Evolutionary conservation across 2,797 vertebrate genomes (phyloP).

Genomic region (Calcarius lapponicus): DNA sequence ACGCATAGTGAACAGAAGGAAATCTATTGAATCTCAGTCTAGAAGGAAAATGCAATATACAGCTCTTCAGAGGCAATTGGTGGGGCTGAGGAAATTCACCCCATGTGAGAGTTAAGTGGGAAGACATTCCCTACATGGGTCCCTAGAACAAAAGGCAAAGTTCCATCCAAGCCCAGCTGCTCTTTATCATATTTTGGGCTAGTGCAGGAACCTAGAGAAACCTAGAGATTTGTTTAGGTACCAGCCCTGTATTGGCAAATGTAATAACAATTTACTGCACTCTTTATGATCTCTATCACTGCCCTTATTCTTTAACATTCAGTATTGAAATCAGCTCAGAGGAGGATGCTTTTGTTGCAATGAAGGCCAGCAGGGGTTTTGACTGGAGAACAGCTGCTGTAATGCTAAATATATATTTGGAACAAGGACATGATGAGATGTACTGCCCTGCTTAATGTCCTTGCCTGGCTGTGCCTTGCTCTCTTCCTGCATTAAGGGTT

Average conservation of each 20-base stretch:
- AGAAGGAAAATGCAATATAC: neutral
- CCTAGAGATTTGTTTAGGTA: neutral
- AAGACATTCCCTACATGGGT: neutral
- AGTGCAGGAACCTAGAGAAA: neutral
- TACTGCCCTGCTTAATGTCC: neutral
- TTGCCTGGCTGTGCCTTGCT: neutral
- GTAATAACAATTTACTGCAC: neutral
- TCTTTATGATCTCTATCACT: neutral
- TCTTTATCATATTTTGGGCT: neutral
- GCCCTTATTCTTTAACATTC: neutral
- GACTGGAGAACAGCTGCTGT: neutral
- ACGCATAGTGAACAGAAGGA: neutral
- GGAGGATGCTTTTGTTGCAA: neutral
- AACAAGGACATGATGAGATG: neutral
- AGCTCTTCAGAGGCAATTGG: fast-evolving
- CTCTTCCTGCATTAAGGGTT: neutral
- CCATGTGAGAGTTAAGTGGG: fast-evolving
- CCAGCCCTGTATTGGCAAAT: neutral
- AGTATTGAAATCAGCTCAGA: neutral
- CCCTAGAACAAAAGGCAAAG: fast-evolving
- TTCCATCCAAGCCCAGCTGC: neutral
- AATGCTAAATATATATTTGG: neutral
- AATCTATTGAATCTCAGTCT: neutral
- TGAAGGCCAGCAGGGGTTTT: neutral
- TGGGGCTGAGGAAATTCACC: neutral